A percentile compares a stretch with the other conserved stretches of the same genome.
phyloP scores from a whole-genome alignment of 2,797 vertebrate genomes.

The Alauda arvensis region DNA sequence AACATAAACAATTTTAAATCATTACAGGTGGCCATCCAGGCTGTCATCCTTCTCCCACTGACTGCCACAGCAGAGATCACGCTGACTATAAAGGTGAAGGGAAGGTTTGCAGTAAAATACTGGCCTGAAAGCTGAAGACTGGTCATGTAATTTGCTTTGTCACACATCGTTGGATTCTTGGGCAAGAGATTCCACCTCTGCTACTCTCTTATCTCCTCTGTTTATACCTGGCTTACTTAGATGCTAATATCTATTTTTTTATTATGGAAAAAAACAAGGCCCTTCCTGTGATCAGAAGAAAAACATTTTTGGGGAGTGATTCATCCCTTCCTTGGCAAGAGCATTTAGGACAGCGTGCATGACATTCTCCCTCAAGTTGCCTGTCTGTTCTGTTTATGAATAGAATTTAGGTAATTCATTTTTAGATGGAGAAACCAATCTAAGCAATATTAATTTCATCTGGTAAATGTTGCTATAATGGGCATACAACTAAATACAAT shows the following conservation, averaged over 20 bases:
- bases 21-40: background rate
- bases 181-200: background rate
- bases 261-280: background rate
- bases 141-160: background rate
- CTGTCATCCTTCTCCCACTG: background rate
- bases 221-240: background rate
- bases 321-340: background rate
- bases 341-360: background rate
- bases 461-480: background rate
- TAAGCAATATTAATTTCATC: slow-evolving; percentile 4
- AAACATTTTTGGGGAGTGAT: background rate
- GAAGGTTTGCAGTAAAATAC: background rate
- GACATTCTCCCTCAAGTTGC: background rate
- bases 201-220: background rate
- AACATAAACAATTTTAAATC: background rate
- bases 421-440: background rate
- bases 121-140: background rate
- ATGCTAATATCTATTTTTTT: background rate
- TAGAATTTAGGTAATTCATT: background rate
- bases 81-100: background rate
- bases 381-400: background rate
- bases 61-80: background rate
- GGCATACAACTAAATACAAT: slow-evolving; percentile 17
- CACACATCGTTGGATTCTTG: background rate
- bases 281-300: background rate